Evolutionary conservation across 2,113 vertebrate genomes (phyloP).

Genomic region (Rhea pennata): DNA sequence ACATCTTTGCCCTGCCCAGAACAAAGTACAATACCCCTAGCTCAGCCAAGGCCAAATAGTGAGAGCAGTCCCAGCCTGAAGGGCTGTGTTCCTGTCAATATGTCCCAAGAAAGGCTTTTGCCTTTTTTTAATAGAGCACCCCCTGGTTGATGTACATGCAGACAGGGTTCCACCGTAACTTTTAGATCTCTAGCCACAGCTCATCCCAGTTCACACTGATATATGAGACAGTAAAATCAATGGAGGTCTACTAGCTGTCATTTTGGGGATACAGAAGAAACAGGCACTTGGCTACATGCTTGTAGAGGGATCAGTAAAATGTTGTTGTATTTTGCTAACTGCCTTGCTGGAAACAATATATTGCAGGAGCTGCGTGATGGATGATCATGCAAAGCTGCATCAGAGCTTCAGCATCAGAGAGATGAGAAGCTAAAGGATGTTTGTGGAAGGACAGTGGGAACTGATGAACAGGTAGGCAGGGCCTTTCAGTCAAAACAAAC

Average conservation of each 20-base stretch:
- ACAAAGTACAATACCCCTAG: not conserved
- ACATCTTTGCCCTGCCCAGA: not conserved
- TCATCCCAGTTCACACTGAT: not conserved
- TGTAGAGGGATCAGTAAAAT: not conserved
- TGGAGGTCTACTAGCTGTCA: not conserved
- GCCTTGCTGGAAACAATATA: not conserved
- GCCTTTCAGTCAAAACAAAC: not conserved
- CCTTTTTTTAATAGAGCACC: no score
- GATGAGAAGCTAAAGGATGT: not conserved
- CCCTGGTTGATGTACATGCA: no score
- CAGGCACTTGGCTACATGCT: not conserved
- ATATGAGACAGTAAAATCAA: not conserved
- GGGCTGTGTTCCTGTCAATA: no score
- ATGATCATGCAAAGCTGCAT: not conserved
- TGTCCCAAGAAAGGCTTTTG: no score
- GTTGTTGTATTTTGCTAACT: not conserved
- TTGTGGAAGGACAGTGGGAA: not conserved
- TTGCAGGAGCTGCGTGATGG: not conserved
- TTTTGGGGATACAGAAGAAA: not conserved
- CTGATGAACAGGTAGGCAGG: not conserved
- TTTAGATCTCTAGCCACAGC: no score
- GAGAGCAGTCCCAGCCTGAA: not conserved
- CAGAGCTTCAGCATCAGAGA: not conserved
- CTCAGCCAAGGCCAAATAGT: not conserved
- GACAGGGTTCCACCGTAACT: no score